phyloP scores from a whole-genome alignment of 53 echinoderm and acorn worm species.

The Temnopleurus reevesii region DNA sequence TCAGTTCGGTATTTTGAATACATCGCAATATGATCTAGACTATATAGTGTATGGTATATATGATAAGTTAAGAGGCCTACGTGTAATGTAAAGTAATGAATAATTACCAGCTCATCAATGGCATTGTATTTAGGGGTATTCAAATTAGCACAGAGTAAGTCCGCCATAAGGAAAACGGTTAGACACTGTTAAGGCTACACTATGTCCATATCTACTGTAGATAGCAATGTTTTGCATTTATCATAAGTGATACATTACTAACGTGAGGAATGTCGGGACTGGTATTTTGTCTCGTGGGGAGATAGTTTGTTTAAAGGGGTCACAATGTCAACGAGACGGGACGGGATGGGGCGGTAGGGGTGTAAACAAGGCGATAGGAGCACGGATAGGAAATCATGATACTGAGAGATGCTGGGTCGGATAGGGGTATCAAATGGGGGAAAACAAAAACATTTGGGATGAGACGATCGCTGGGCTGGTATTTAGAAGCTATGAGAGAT shows the following conservation, averaged over 20 bases:
- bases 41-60: too few species aligned
- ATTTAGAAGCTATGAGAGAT: neutral
- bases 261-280: neutral
- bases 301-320: constrained; percentile 18
- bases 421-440: neutral
- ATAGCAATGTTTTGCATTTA: neutral
- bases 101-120: too few species aligned
- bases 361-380: neutral
- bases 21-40: too few species aligned
- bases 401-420: neutral
- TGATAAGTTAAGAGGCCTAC: too few species aligned
- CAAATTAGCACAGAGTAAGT: too few species aligned
- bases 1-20: too few species aligned
- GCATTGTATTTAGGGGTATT: too few species aligned
- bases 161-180: too few species aligned
- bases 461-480: too few species aligned
- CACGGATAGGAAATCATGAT: neutral
- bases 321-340: neutral
- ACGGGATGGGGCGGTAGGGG: neutral
- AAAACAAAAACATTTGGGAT: neutral
- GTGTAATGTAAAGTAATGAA: too few species aligned
- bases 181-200: too few species aligned
- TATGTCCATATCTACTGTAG: constrained; percentile 25
- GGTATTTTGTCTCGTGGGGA: constrained; percentile 24
- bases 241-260: neutral